Percentiles rank a stretch among this genome's conserved stretches.
Conservation (phyloP, 1,140 invertebrate species). For the Centruroides vittatus region DNA sequence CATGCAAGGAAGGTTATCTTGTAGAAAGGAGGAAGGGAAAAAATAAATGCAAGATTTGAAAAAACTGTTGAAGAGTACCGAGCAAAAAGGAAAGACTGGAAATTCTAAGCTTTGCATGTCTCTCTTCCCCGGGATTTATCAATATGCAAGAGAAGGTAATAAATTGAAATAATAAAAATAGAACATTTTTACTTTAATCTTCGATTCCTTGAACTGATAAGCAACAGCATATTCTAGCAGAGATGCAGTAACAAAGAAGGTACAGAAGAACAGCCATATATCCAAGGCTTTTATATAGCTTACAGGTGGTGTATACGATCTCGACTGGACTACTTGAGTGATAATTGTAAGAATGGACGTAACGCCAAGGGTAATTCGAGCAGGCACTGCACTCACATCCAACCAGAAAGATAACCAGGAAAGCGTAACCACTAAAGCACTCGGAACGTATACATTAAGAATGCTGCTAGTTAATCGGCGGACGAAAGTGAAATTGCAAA, state of each 20-base stretch:
- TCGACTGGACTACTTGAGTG: constrained; percentile 17
- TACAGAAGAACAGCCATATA: constrained; percentile 23
- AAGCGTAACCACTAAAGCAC: constrained; percentile 14
- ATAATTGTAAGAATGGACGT: constrained; percentile 20
- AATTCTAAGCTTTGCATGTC: too few species aligned
- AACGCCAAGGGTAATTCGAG: constrained; percentile 24
- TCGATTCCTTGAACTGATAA: constrained; percentile 1
- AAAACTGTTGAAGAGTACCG: too few species aligned
- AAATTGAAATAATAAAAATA: too few species aligned
- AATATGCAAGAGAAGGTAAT: too few species aligned
- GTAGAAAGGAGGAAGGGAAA: too few species aligned
- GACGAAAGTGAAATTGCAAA: constrained; percentile 17
- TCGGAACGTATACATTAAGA: constrained; percentile 19
- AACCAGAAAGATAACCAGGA: constrained; percentile 30
- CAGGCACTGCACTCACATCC: constrained; percentile 28
- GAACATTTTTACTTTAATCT: too few species aligned
- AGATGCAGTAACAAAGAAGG: constrained; percentile 29
- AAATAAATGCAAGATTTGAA: too few species aligned
- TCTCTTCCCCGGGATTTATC: too few species aligned
- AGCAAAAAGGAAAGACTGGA: too few species aligned
- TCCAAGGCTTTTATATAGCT: constrained; percentile 22
- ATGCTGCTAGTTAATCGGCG: constrained; percentile 14
- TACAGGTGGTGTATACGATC: constrained; percentile 11
- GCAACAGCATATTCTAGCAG: constrained; percentile 29
- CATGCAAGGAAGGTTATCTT: too few species aligned